These are phyloP conservation scores for Athrips mouffetella DNA, from an alignment of 2,888 invertebrate genomes.

Conservation along the genomic window DNA sequence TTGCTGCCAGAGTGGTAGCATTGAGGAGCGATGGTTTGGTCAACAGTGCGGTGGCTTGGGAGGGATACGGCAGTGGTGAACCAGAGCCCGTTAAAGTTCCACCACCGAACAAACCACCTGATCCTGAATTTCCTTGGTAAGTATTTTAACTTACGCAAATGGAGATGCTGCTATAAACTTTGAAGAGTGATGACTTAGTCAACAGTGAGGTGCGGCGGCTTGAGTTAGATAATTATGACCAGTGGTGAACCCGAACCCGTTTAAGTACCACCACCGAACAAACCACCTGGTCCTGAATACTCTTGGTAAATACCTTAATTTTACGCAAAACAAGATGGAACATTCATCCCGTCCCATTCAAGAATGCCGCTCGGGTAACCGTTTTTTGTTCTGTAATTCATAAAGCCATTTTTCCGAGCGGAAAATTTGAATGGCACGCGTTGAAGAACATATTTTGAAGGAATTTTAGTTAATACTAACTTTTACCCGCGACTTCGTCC, in stretches of 20 bases:
- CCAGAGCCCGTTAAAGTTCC: conserved; percentile 66
- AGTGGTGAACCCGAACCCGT: conserved; percentile 67
- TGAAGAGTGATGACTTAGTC: conserved; percentile 55
- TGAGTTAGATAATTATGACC: conserved; percentile 63
- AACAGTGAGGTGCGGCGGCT: conserved; percentile 62
- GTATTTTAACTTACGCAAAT: conserved; percentile 14
- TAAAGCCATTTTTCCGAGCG: no score
- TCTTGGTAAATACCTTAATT: conserved; percentile 79
- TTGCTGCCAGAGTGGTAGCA: conserved; percentile 73
- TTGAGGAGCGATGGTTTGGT: conserved; percentile 55
- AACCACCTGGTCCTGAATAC: conserved; percentile 82
- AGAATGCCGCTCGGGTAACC: no score
- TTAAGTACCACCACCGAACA: conserved; percentile 76
- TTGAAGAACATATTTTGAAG: no score
- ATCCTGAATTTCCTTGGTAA: conserved; percentile 85
- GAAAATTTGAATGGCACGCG: no score
- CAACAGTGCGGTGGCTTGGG: conserved; percentile 64
- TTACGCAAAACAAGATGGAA: no score
- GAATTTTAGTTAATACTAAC: no score
- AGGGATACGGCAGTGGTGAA: conserved; percentile 59
- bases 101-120: conserved; percentile 81
- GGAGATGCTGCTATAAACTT: no score
- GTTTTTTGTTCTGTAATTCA: no score
- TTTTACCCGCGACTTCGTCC: no score
- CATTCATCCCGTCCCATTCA: no score